Base-by-base conservation (phyloP, 2,797 vertebrate species). In the Darevskia mixta region DNA sequence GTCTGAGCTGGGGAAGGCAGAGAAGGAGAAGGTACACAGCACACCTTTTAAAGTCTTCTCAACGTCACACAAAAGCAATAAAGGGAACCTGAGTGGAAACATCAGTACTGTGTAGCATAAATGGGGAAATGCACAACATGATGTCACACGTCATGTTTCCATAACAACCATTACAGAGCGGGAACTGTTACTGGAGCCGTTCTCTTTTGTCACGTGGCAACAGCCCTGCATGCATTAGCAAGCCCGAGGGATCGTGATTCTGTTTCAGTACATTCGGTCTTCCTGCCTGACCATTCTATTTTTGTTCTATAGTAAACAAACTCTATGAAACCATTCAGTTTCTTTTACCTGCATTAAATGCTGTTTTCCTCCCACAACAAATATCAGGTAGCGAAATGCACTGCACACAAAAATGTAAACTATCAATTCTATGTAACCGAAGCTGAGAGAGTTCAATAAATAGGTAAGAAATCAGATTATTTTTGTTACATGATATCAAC, bases 401-500 rank as follows among this genome's bases (percentile, higher is more conserved):
- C 6, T 76, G 23, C 9, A 23, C 11, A 55, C 43, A 1, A 20
- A 69, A 81, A 81, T 13, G 35, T 45, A 61, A 49, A n/a, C 17
- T 29, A 32, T 49, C 78, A 27, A 20, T 76, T 76, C 41, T 85
- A 43, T n/a, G 8, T 75, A 80, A 75, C 25, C 41, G 29, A 64
- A 76, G 43, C 67, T 67, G 76, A 66, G 58, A 11, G 77, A 32
- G 13, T 25, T 87, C 67, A 55, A 9, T 43, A 20, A 85, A 85
- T 75, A 87, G 77, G 23, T 66, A 41, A 58, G 58, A 55, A 80
- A 38, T 81, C 58, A 38, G 35, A 82, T 82, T 32, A 66, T 80
- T 89, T 80, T 80, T 67, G 72, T 77, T 81, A 67, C 69, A 41
- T 76, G 75, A 82, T 27, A 67, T 43, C 58, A 86, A 89, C 20